Base-by-base conservation (phyloP, 2,113 vertebrate species). In the Argyrosomus japonicus region DNA sequence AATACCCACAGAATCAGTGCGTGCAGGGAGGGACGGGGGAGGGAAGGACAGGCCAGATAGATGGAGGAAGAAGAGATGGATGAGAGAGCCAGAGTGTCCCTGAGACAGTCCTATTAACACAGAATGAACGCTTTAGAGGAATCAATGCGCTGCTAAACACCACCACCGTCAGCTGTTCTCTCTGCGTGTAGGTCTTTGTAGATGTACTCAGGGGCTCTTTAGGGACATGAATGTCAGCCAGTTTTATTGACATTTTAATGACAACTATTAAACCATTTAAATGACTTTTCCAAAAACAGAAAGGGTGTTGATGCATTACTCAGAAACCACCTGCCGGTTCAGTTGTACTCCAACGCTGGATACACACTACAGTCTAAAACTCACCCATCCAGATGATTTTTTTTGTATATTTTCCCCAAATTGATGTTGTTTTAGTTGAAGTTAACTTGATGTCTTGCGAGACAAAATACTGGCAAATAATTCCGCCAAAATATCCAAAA, bases 101-200 rank as follows among this genome's bases (percentile, higher is more conserved):
- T 64, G 58, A 83, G 70, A 85, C 80, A 63, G 76, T 87, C 75
- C 70, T 77, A 83, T 91, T 88, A 92, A 90, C 88, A 84, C 72
- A 81, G 78, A 92, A 87, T 65, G 76, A 86, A 86, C 67, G 32
- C 77, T 90, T 79, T 48, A 60, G 70, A 85, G 56, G 76, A 89
- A 92, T 91, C 89, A 70, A 88, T 89, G 68, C 51, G 0, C 77
- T 63, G 85, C 78, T 88, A 80, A 91, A 79, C 82, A 79, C 84
- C 58, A 12, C 68, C 2, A 6, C 40, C 9, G 15, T 89, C 80
- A 83, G 71, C 80, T 74, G 43, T 78, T 72, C 73, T 68, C 51
- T 32, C 50, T 65, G 50, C 18, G 0, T 65, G 77, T 79, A 47
- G 27, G 60, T 54, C 63, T 81, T 65, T 79, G 79, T 74, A 62